Base-by-base conservation (phyloP, 2,797 vertebrate species). In the Eleutherodactylus coqui region DNA sequence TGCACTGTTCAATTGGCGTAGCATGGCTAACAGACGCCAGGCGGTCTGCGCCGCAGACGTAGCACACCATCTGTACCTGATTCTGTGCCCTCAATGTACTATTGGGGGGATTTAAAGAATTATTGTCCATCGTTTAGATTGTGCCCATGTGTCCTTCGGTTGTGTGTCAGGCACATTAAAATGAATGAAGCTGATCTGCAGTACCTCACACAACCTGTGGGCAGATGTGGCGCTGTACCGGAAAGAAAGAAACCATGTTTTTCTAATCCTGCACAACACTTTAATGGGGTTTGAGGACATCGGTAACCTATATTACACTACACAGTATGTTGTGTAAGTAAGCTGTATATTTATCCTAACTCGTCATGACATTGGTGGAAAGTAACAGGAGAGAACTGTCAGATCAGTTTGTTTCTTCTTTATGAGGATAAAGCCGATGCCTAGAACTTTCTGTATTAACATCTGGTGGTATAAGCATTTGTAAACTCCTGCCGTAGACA, bases 311-410 rank as follows among this genome's bases (percentile, higher is more conserved):
- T 11, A 19, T 4, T 32, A 45, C 67, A 21, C 53, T 81, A 45
- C 64, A 51, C 43, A 51, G 60, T 49, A 38, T 3, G 64, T 55
- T 55, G 5, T n/a, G 32, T 24, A 51, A 51, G 27, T 70, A 36
- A 82, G 19, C 32, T 72, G 67, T 41, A 36, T 72, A 82, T 14
- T 24, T 43, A 51, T 55, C 47, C 51, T 82, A 82, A 82, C 67
- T 38, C 32, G 2, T 17, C 51, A 53, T 82, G 80, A 73, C 80
- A 73, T 69, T 38, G 53, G 67, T 82, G 34, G 49, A 55, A 55
- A 51, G 47, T 72, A 72, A 38, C 80, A 55, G 64, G 47, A 69
- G 64, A 82, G 36, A 55, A 55, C 47, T 38, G 67, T 70, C 49
- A 82, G 49, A 72, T 70, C 47, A 36, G 49, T 53, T 82, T 73